Conservation (phyloP, 2,797 vertebrate species). For the Rhabdomys pumilio region DNA sequence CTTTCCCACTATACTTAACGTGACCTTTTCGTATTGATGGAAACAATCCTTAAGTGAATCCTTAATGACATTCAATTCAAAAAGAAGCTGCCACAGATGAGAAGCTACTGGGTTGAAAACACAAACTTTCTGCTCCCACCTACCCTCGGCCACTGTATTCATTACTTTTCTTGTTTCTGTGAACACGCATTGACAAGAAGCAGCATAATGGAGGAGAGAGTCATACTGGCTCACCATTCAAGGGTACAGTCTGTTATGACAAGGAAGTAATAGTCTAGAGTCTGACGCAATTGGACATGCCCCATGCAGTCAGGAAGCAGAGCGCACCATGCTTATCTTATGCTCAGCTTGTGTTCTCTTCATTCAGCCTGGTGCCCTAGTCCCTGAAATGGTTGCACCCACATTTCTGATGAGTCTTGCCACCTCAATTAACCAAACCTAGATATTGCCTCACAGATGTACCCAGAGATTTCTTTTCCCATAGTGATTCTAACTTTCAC, state of each 20-base stretch:
- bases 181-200: background rate
- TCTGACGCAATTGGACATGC: background rate
- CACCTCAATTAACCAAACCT: background rate
- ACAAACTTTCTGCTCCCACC: background rate
- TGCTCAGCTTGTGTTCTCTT: background rate
- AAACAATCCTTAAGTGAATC: background rate
- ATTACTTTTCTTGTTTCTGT: background rate
- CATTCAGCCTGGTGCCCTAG: background rate
- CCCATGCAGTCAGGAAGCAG: background rate
- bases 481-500: background rate
- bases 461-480: background rate
- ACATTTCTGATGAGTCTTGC: background rate
- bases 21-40: background rate
- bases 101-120: background rate
- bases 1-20: background rate
- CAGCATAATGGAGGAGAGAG: background rate
- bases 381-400: background rate
- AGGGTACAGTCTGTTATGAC: background rate
- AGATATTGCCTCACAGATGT: background rate
- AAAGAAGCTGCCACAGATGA: background rate
- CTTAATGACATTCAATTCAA: background rate
- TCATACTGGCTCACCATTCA: background rate
- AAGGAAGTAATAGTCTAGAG: background rate
- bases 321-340: background rate
- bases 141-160: background rate